Conservation (phyloP, 2,797 vertebrate genomes). For the Knipowitschia caucasica region DNA sequence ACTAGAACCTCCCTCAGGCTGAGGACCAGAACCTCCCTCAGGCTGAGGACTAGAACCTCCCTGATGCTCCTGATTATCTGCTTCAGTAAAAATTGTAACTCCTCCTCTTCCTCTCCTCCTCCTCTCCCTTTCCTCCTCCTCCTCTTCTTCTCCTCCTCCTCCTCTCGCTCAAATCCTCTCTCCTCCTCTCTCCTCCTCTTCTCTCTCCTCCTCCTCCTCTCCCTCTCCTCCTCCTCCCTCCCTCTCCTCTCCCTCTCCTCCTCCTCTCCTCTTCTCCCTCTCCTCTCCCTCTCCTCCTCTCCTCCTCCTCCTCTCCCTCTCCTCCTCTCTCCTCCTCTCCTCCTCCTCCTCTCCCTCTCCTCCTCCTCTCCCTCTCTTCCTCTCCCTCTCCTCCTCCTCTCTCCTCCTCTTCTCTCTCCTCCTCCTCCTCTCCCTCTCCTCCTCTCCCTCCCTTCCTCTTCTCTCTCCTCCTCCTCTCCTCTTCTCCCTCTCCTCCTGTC, state of each 20-base stretch:
- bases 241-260: too few species aligned
- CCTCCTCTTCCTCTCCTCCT: neutral
- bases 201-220: neutral
- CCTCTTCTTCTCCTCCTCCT: neutral
- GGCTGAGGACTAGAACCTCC: too few species aligned
- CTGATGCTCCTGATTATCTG: too few species aligned
- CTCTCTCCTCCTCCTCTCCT: neutral
- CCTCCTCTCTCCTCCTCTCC: too few species aligned
- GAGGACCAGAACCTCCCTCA: too few species aligned
- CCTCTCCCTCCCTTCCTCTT: neutral
- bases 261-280: neutral
- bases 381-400: too few species aligned
- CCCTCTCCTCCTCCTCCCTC: too few species aligned
- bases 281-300: neutral
- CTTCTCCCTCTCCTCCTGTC: neutral
- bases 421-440: neutral
- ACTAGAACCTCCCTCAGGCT: too few species aligned
- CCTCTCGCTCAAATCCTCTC: neutral
- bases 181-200: neutral
- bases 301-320: neutral
- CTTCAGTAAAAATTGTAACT: too few species aligned
- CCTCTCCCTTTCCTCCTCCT: neutral
- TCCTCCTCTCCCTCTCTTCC: neutral
- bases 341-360: too few species aligned
- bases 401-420: neutral